phyloP scores from a whole-genome alignment of 2,113 vertebrate genomes.

The Microcebus griseorufus region DNA sequence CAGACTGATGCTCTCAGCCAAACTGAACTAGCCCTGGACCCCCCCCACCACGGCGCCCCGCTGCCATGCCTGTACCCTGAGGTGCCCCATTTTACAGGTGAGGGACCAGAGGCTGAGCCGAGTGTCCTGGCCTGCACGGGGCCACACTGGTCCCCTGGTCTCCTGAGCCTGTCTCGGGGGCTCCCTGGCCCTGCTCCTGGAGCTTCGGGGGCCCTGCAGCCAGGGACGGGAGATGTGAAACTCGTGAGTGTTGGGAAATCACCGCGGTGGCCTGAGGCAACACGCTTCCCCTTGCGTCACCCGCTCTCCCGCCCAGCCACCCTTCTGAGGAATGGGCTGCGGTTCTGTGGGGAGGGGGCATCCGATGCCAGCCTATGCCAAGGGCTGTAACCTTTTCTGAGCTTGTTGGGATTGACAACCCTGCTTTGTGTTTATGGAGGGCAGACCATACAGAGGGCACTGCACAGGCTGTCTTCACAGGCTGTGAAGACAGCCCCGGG shows the following conservation, averaged over 20 bases:
- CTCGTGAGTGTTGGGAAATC: slow-evolving; percentile 39
- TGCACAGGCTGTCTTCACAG: too few relatives aligned
- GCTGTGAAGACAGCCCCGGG: not conserved
- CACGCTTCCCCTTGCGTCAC: slow-evolving; percentile 1
- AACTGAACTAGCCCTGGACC: not conserved
- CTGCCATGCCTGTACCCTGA: accelerated
- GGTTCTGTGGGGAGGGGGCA: accelerated
- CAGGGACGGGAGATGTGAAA: slow-evolving; percentile 13
- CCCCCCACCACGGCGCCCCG: accelerated
- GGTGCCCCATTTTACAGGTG: not conserved
- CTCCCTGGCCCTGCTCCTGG: not conserved
- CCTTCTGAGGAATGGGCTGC: not conserved
- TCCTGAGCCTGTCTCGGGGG: not conserved
- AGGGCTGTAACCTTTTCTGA: not conserved
- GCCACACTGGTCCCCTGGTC: not conserved
- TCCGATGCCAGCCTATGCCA: accelerated
- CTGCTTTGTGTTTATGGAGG: not conserved
- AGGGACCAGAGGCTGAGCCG: not conserved
- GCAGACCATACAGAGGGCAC: not conserved
- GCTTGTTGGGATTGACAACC: too few relatives aligned
- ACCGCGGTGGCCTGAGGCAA: not conserved
- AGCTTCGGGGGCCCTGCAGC: not conserved
- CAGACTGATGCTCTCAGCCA: not conserved
- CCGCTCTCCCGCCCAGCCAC: not conserved
- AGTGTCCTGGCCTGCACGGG: not conserved